Base-by-base conservation (phyloP, 64 coral and sea anemone genomes). In the Montipora capricornis region DNA sequence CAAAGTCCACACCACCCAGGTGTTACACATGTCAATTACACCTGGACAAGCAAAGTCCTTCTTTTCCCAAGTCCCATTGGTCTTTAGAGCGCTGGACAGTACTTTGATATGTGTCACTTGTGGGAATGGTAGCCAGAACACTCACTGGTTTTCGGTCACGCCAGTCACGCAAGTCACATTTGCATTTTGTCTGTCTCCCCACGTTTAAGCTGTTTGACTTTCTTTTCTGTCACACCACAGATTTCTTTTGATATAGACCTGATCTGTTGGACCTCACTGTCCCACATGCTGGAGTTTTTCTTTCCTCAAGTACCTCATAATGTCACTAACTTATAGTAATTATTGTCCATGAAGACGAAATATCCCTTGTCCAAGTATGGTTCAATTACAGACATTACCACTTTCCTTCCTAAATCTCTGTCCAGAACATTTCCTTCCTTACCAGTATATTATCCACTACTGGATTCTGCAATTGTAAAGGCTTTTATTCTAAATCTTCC, bases 1-100 rank as follows among this genome's bases (percentile, higher is more conserved):
- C 29, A 29, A 37, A 37, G 37, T 91, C 89, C 51, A 91, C 78
- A 82, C 79, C 79, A 91, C 79, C 89, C 66, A 74, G 67, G 78
- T 69, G 49, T 81, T 91, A 83, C 59, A 91, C 10, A 80, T 78
- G 76, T 74, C 17, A 74, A 91, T 83, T 81, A 75, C 68, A 70
- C 70, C 67, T 53, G 79, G 89, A 49, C 80, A 55, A 52, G 78
- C 51, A 66, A 82, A 47, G 60, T 80, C 17, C 78, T 46, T 91
- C 69, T 82, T 82, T 67, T 91, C 78, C 89, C 78, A 91, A 58
- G 78, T 80, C 15, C 80, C 51, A 82, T 78, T 26, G 10, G 37
- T 52, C 26, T 91, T 91, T 20, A 70, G 61, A 71, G 78, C n/a
- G 62, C 70, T 79, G 77, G 6, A 91, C 45, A 71, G 66, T 7